Evolutionary conservation across 2,797 vertebrate genomes (phyloP).

Genomic region (Ctenopoma multispine): DNA sequence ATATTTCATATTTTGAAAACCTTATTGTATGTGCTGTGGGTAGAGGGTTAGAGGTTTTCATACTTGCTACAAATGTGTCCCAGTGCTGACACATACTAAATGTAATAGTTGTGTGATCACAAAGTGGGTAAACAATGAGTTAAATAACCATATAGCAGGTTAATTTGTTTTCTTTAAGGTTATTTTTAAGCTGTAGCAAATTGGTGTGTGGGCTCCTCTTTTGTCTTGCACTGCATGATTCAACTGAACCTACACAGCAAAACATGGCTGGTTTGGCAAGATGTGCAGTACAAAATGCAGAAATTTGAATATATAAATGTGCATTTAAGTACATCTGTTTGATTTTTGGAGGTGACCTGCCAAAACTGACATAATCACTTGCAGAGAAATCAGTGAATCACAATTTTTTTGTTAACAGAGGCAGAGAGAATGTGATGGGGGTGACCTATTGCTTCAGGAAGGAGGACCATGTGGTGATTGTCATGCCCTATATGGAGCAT

Average conservation of each 20-base stretch:
- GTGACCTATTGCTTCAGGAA: conserved; percentile 96
- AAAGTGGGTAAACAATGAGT: background rate
- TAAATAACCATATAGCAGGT: background rate
- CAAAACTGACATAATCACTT: background rate
- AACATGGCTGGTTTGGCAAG: conserved; percentile 12
- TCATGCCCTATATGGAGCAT: conserved; percentile 98
- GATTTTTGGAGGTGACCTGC: background rate
- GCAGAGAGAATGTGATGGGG: conserved; percentile 96
- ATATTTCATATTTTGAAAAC: too few species aligned
- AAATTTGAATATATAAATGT: background rate
- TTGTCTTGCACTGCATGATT: conserved; percentile 23
- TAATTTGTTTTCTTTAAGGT: conserved; percentile 1
- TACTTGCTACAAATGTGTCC: background rate
- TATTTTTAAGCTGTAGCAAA: conserved; percentile 26
- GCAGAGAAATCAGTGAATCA: background rate
- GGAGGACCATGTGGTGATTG: conserved; percentile 95
- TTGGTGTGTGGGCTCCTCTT: conserved; percentile 26
- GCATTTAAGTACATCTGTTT: conserved; percentile 1
- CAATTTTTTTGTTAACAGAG: conserved; percentile 80
- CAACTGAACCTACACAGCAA: conserved; percentile 14
- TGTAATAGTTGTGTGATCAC: background rate
- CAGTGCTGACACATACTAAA: background rate
- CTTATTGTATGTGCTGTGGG: background rate
- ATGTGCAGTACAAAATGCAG: background rate
- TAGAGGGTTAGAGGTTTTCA: background rate